These are phyloP conservation scores for Toxonevra muliebris DNA, from an alignment of 2,888 invertebrate genomes.

Conservation along the genomic window DNA sequence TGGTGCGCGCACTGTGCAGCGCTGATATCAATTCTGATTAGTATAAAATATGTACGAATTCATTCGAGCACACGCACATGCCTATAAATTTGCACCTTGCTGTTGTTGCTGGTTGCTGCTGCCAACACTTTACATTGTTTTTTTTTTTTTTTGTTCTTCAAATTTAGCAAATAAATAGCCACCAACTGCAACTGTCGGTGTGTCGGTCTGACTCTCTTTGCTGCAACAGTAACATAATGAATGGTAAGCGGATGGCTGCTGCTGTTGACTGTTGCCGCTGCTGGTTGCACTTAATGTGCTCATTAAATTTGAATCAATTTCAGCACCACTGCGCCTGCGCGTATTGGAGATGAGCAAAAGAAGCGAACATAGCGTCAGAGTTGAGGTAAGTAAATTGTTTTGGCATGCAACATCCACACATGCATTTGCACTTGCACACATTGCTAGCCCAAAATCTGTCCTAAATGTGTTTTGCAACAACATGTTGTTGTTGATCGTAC, in stretches of 20 bases:
- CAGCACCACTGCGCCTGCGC: background rate
- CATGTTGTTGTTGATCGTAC: too few species aligned
- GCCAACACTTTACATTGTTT: background rate
- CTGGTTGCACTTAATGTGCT: background rate
- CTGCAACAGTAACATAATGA: background rate
- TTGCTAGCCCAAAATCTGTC: too few species aligned
- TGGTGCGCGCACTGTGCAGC: too few species aligned
- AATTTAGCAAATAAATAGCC: background rate
- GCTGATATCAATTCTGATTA: too few species aligned
- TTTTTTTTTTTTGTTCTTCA: background rate
- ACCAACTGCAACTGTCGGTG: background rate
- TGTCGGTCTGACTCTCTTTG: background rate
- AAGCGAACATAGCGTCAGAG: background rate
- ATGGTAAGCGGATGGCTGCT: background rate
- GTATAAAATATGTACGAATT: background rate
- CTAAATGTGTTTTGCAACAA: too few species aligned
- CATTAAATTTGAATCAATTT: slow-evolving; percentile 5
- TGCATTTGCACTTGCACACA: too few species aligned
- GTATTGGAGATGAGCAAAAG: too few species aligned
- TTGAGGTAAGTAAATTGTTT: too few species aligned
- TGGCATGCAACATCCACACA: too few species aligned
- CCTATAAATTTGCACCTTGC: background rate
- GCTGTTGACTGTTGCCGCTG: background rate
- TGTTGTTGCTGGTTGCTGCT: too few species aligned
- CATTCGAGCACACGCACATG: background rate